phyloP scores from a whole-genome alignment of 1,140 invertebrate species.

The Sarcophaga bullata region DNA sequence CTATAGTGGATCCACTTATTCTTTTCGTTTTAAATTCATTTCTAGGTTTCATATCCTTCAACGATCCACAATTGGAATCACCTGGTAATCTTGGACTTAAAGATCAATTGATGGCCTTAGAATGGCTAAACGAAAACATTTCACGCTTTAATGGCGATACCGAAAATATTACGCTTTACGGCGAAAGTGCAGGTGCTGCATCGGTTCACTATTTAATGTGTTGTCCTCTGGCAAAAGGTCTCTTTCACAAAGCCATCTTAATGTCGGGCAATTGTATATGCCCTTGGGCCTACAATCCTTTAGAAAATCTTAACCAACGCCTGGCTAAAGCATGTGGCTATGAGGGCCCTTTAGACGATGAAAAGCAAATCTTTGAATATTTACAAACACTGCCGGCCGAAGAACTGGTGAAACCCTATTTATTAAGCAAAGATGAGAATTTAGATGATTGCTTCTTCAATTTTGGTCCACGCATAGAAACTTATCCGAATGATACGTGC shows the following conservation, averaged over 20 bases:
- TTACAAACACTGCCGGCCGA: constrained; percentile 51
- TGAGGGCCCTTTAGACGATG: constrained; percentile 38
- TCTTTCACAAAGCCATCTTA: constrained; percentile 68
- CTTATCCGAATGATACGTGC: constrained; percentile 52
- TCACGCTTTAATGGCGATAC: constrained; percentile 60
- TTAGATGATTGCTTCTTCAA: constrained; percentile 57
- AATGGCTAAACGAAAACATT: constrained; percentile 64
- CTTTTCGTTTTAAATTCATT: neutral
- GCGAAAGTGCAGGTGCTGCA: constrained; percentile 64
- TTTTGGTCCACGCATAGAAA: constrained; percentile 59
- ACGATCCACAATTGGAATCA: constrained; percentile 61
- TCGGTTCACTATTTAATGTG: constrained; percentile 67
- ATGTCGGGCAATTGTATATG: constrained; percentile 68
- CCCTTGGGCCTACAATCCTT: constrained; percentile 65
- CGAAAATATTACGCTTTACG: constrained; percentile 59
- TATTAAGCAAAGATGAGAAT: constrained; percentile 52
- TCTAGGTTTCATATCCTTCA: constrained; percentile 71
- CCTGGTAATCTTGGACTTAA: constrained; percentile 70
- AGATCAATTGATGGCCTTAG: constrained; percentile 66
- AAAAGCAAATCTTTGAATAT: constrained; percentile 52
- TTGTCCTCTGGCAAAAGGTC: constrained; percentile 66
- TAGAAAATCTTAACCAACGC: constrained; percentile 50
- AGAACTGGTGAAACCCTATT: constrained; percentile 51
- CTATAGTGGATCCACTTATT: neutral
- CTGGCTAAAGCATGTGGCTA: constrained; percentile 52